Evolutionary conservation across 2,797 vertebrate species (phyloP), one percentile per base, ranked within the genome.

Genomic region (Myripristis murdjan): DNA sequence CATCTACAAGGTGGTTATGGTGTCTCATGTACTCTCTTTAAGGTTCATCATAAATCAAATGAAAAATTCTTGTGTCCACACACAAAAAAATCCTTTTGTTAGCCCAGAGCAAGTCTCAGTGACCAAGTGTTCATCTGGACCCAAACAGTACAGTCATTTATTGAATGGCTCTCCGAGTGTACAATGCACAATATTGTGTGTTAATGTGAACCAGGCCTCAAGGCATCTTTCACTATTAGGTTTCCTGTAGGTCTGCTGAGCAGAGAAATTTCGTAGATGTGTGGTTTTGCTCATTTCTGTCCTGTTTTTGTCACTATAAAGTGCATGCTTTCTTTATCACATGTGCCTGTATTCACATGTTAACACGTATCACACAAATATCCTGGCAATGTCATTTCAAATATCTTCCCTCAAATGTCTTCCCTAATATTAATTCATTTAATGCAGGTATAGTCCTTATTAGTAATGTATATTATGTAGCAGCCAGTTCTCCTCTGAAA

Each of bases 11-110:
- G 2, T 5, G 5, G 26, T 28, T 2, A 2, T 28, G 5, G 26
- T 28, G 26, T 28, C 26, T 28, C 5, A 28, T 28, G 2, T 28
- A 28, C 2, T 2, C 44, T 68, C 64, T 73, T 48, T 49, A 31
- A 18, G 46, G 55, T 57, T 79, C 66, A 70, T 69, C 56, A 76
- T 72, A 61, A 81, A 86, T 76, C 73, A 84, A 66, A 58, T 48
- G 48, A 18, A 65, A 67, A 57, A 70, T 58, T 39, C 14, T 61
- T 28, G 63, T 26, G 54, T 16, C 63, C 22, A 48, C 22, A 43
- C 41, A 59, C 22, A 60, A 46, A 73, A 58, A 73, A 46, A 49
- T 60, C 48, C 52, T 68, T 70, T 64, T 28, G 57, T 74, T 71
- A 56, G 61, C 56, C 23, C 6, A 15, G 39, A 57, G 41, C 22